Evolutionary conservation across 2,113 vertebrate genomes (phyloP), one percentile per base, ranked within the genome.

Genomic region (Lasiurus cinereus): DNA sequence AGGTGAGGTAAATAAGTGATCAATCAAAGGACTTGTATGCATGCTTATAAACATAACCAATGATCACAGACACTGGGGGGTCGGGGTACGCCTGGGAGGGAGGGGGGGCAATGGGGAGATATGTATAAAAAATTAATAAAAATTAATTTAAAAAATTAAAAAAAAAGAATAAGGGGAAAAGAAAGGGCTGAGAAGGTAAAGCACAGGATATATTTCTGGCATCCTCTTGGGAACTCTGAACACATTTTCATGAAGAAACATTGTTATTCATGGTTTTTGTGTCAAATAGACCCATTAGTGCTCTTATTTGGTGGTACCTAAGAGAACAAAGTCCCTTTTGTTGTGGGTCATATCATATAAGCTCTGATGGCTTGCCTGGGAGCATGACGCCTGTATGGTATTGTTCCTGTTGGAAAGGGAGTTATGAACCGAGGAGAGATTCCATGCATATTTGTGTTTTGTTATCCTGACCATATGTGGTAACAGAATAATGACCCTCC

Each of bases 181-280:
- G 14, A 33, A 15, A 10, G 54, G 76, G 36, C 46, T 80, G 56
- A 76, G 73, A 9, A 93, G 59, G 78, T 19, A 88, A 24, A 7
- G 46, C 12, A 62, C 87, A 10, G n/a, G 31, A 3, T 76, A 13
- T 24, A 16, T 27, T 66, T 56, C 46, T 56, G 27, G 72, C 27
- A 77, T 80, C 67, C 22, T 36, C 43, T 59, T 70, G 29, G 67
- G 52, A 92, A 87, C 19, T 36, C 83, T 31, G 46, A 90, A 33
- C 82, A 79, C 3, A 12, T 43, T 56, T 56, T 66, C 31, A 33
- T 54, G 52, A 86, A 46, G 6, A 72, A 27, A 48, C 62, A 39
- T 33, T 27, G 59, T 46, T 64, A 84, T 88, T 79, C 15, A 8
- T 18, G 48, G 5, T 13, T 52, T 80, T 62, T 66, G 7, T 11